Evolutionary conservation across 2,797 vertebrate species (phyloP).

Genomic region (Masticophis lateralis): DNA sequence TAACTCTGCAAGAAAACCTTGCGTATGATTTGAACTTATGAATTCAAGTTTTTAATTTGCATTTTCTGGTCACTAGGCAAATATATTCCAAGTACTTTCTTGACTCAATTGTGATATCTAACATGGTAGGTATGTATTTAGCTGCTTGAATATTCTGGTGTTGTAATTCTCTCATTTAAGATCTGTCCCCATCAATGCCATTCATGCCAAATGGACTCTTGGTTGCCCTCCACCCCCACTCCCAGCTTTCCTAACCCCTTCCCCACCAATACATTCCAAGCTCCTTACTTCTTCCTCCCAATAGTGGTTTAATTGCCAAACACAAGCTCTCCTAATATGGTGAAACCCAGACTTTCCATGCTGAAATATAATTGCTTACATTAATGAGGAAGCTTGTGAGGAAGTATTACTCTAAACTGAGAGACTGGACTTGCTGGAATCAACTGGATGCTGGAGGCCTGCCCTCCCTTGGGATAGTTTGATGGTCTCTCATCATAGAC

Average conservation of each 20-base stretch:
- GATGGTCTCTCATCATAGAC: slow-evolving; percentile 63
- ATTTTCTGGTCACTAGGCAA: neutral
- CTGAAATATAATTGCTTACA: slow-evolving; percentile 37
- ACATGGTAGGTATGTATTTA: neutral
- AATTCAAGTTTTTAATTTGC: neutral
- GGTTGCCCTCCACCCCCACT: neutral
- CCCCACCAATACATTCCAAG: neutral
- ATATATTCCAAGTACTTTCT: neutral
- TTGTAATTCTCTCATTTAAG: neutral
- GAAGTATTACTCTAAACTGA: slow-evolving; percentile 38
- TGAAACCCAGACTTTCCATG: neutral
- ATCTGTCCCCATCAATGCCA: neutral
- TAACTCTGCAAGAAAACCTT: neutral
- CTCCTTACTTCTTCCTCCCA: neutral
- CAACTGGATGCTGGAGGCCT: slow-evolving; percentile 51
- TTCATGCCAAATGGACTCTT: neutral
- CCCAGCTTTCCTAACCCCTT: neutral
- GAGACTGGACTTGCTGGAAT: slow-evolving; percentile 52
- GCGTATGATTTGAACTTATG: neutral
- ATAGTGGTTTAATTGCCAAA: neutral
- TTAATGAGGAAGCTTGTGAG: slow-evolving; percentile 40
- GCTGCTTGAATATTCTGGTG: neutral
- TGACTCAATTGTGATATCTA: neutral
- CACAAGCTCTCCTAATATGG: neutral
- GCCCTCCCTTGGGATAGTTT: slow-evolving; percentile 54